Conservation (phyloP, 2,888 invertebrate species). For the Acanthopleura granulata region DNA sequence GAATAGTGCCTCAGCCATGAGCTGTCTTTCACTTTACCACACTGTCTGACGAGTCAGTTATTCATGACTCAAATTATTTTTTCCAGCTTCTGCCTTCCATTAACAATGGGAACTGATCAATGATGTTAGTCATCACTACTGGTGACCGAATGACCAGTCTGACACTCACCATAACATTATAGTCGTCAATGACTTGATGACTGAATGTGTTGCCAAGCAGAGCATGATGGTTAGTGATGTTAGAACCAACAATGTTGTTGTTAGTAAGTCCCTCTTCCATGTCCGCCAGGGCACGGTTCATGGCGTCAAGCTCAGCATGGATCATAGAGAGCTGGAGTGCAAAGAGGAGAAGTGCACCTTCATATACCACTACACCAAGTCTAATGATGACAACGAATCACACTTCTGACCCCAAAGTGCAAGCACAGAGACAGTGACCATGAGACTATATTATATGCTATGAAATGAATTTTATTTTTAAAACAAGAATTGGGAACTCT, state of each 20-base stretch:
- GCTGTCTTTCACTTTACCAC: too few relatives aligned
- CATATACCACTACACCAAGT: not conserved
- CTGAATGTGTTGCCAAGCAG: slow-evolving; percentile 27
- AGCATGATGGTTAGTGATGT: not conserved
- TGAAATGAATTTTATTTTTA: not conserved
- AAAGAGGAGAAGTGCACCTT: not conserved
- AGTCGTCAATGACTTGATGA: slow-evolving; percentile 34
- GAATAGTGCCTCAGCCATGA: too few relatives aligned
- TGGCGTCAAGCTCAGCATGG: slow-evolving; percentile 53
- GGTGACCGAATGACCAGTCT: too few relatives aligned
- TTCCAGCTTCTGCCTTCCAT: too few relatives aligned
- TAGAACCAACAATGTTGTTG: slow-evolving; percentile 29
- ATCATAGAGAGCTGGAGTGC: slow-evolving; percentile 37
- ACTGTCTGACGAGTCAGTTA: too few relatives aligned
- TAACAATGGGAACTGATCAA: too few relatives aligned
- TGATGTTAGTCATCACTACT: too few relatives aligned
- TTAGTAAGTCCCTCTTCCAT: slow-evolving; percentile 43
- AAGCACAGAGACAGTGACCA: not conserved
- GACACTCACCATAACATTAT: slow-evolving; percentile 40
- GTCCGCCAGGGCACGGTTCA: slow-evolving; percentile 53
- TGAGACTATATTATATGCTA: slow-evolving; percentile 16
- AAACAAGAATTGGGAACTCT: too few relatives aligned
- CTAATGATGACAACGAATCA: too few relatives aligned
- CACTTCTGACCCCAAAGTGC: too few relatives aligned
- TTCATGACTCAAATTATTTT: too few relatives aligned